Conservation (phyloP, 2,797 vertebrate genomes). For the Pelochelys cantorii region DNA sequence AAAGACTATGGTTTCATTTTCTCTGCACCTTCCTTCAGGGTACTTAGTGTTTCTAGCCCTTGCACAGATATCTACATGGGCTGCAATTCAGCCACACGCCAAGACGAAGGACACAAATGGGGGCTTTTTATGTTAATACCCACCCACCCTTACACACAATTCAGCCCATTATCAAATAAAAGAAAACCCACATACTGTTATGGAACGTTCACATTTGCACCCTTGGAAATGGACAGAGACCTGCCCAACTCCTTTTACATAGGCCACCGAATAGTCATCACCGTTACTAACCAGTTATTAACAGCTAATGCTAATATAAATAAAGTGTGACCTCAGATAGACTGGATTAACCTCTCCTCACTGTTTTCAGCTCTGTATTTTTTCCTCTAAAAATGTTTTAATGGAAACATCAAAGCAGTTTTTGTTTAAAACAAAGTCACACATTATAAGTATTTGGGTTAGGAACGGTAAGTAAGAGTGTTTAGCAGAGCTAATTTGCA, state of each 20-base stretch:
- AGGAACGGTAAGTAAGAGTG: conserved; percentile 50
- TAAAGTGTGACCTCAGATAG: not conserved
- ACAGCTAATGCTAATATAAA: not conserved
- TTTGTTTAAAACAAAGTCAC: conserved; percentile 28
- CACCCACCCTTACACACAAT: fast-evolving
- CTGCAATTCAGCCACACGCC: not conserved
- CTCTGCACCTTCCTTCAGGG: not conserved
- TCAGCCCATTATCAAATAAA: not conserved
- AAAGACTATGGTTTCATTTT: not conserved
- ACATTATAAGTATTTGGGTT: conserved; percentile 38
- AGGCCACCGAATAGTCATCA: not conserved
- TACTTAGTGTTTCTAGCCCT: not conserved
- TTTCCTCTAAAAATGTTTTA: conserved; percentile 44
- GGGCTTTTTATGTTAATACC: not conserved
- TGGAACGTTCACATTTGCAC: not conserved
- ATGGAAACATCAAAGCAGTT: conserved; percentile 25
- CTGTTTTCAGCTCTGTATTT: not conserved
- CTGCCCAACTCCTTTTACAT: not conserved
- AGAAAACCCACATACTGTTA: not conserved
- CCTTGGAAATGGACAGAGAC: not conserved
- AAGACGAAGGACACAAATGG: not conserved
- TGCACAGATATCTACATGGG: not conserved
- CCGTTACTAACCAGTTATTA: not conserved
- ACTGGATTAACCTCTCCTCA: not conserved
- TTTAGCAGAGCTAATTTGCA: conserved; percentile 43